A percentile compares a stretch with the other conserved stretches of the same genome.
Conservation (phyloP, 2,888 invertebrate species). For the Hedya salicella region DNA sequence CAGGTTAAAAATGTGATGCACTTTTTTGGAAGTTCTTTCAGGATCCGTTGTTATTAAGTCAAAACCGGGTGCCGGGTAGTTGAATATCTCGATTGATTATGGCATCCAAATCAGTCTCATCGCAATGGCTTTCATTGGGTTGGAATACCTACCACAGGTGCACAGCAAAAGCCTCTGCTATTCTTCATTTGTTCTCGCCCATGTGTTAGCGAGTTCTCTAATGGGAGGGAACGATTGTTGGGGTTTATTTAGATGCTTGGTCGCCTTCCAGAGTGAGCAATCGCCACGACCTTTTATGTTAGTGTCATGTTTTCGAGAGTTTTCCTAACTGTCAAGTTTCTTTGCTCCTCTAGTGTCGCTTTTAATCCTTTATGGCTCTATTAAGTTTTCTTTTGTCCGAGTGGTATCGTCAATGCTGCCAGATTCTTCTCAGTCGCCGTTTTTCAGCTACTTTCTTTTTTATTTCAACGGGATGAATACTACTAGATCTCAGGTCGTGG, state of each 20-base stretch:
- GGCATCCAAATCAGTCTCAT: neutral
- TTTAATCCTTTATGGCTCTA: constrained; percentile 16
- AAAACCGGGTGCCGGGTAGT: neutral
- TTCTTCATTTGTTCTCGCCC: constrained; percentile 25
- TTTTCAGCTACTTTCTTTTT: constrained; percentile 43
- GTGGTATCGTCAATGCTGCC: constrained; percentile 27
- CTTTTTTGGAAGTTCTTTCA: no score
- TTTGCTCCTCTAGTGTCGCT: neutral
- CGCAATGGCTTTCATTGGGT: neutral
- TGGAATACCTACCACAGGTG: neutral
- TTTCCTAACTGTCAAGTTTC: neutral
- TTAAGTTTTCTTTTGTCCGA: constrained; percentile 33
- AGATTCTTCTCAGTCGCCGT: constrained; percentile 38
- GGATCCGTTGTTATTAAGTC: neutral
- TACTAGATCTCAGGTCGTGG: no score
- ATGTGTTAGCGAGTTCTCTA: neutral
- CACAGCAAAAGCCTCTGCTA: neutral
- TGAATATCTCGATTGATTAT: neutral
- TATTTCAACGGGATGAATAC: constrained; percentile 17
- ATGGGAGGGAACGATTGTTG: constrained; percentile 1
- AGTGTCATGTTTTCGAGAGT: neutral
- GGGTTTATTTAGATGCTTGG: constrained; percentile 15
- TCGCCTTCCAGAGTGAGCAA: constrained; percentile 31
- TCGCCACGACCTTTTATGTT: neutral
- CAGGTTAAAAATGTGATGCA: no score